Conservation (phyloP, 2,113 vertebrate species). For the Antechinus flavipes region DNA sequence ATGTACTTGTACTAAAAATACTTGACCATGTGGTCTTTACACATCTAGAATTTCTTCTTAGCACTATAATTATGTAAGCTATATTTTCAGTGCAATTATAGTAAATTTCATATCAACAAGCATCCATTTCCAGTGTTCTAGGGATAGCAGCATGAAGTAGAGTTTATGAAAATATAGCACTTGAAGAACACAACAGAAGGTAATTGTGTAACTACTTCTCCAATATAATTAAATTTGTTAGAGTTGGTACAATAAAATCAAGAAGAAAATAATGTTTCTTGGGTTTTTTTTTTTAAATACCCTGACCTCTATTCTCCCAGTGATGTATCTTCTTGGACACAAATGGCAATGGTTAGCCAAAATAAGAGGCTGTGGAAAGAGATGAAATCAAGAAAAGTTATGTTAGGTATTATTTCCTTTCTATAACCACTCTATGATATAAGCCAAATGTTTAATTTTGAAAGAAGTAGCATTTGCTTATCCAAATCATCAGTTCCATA, state of each 20-base stretch:
- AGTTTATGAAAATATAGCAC: conserved; percentile 76
- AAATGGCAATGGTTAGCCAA: not conserved
- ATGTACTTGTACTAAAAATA: conserved; percentile 53
- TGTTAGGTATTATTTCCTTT: not conserved
- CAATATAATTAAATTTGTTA: conserved; percentile 73
- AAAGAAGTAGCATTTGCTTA: not conserved
- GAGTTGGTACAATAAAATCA: conserved; percentile 73
- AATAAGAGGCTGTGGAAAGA: not conserved
- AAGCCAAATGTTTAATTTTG: not conserved
- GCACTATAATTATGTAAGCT: conserved; percentile 76
- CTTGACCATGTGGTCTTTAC: conserved; percentile 48
- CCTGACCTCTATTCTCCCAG: not conserved
- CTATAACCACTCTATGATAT: not conserved
- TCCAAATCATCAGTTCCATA: not conserved
- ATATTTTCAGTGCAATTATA: conserved; percentile 77
- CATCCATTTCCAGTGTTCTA: conserved; percentile 63
- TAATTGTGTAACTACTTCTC: conserved; percentile 74
- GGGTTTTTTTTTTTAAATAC: not conserved
- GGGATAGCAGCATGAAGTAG: conserved; percentile 63
- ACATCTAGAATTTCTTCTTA: conserved; percentile 73
- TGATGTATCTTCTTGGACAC: not conserved
- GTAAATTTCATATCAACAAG: conserved; percentile 67
- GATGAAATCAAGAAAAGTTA: not conserved
- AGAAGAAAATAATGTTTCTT: not conserved
- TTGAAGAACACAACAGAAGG: conserved; percentile 70